Evolutionary conservation across 2,888 invertebrate species (phyloP).

Genomic region (Iphiclides podalirius): DNA sequence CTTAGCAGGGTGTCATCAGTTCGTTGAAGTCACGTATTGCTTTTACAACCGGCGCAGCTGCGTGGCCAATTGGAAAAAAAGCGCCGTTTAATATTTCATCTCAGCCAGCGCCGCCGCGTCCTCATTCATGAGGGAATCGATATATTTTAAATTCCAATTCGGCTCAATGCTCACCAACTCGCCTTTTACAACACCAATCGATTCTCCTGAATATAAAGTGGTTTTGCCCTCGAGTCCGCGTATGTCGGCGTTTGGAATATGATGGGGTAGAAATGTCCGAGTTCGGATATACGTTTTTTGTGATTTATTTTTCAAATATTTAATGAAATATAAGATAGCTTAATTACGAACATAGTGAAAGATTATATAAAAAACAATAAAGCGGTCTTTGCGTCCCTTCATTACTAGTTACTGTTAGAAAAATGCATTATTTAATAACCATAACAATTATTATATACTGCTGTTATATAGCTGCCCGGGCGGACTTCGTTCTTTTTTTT

Average conservation of each 20-base stretch:
- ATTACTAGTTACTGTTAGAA: too few relatives aligned
- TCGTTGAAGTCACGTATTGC: slow-evolving; percentile 59
- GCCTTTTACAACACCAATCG: slow-evolving; percentile 65
- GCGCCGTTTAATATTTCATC: slow-evolving; percentile 66
- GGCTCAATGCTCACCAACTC: slow-evolving; percentile 48
- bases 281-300: background rate
- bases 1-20: slow-evolving; percentile 1
- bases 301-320: too few relatives aligned
- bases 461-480: too few relatives aligned
- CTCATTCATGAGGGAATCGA: slow-evolving; percentile 61
- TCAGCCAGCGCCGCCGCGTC: slow-evolving; percentile 32
- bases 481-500: too few relatives aligned
- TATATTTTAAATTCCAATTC: slow-evolving; percentile 76
- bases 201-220: slow-evolving; percentile 65
- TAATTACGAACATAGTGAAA: too few relatives aligned
- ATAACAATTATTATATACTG: too few relatives aligned
- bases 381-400: too few relatives aligned
- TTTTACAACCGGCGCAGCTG: slow-evolving; percentile 75
- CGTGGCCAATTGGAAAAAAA: slow-evolving; percentile 67
- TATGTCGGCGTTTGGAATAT: background rate
- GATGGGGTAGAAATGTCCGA: background rate
- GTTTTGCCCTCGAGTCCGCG: slow-evolving; percentile 17
- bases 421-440: too few relatives aligned
- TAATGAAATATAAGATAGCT: too few relatives aligned
- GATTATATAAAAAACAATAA: too few relatives aligned